Evolutionary conservation across 1,140 invertebrate species (phyloP).

Genomic region (Littorina saxatilis): DNA sequence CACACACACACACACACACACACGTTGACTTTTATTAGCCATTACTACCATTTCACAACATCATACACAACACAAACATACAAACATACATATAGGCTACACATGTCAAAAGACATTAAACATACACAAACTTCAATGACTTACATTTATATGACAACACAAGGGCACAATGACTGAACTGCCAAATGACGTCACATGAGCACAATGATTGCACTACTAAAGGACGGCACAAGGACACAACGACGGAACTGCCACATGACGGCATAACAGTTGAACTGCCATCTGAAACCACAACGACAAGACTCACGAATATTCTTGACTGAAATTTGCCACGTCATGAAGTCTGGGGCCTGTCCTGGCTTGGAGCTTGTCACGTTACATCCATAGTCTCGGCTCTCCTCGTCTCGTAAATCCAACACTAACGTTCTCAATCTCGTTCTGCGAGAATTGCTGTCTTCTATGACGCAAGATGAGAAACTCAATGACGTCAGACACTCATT

Average conservation of each 20-base stretch:
- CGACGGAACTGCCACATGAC: too few relatives aligned
- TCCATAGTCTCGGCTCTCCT: slow-evolving; percentile 3
- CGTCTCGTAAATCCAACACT: slow-evolving; percentile 8
- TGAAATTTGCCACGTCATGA: background rate
- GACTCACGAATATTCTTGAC: slow-evolving; percentile 15
- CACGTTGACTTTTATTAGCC: too few relatives aligned
- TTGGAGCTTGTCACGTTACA: slow-evolving; percentile 29
- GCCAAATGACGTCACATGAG: too few relatives aligned
- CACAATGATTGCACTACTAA: too few relatives aligned
- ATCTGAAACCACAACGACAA: background rate
- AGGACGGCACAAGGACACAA: too few relatives aligned
- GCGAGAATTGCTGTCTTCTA: slow-evolving; percentile 13
- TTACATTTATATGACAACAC: too few relatives aligned
- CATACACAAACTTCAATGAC: too few relatives aligned
- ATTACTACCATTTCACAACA: too few relatives aligned
- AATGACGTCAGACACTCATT: slow-evolving; percentile 22
- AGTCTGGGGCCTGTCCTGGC: background rate
- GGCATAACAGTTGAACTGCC: too few relatives aligned
- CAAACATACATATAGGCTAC: too few relatives aligned
- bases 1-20: background rate
- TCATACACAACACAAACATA: background rate
- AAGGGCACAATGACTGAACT: too few relatives aligned
- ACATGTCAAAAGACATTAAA: too few relatives aligned
- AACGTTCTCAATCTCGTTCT: slow-evolving; percentile 10
- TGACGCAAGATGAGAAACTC: slow-evolving; percentile 31